Evolutionary conservation across 2,888 invertebrate species (phyloP).

Genomic region (Leucophenga montana): DNA sequence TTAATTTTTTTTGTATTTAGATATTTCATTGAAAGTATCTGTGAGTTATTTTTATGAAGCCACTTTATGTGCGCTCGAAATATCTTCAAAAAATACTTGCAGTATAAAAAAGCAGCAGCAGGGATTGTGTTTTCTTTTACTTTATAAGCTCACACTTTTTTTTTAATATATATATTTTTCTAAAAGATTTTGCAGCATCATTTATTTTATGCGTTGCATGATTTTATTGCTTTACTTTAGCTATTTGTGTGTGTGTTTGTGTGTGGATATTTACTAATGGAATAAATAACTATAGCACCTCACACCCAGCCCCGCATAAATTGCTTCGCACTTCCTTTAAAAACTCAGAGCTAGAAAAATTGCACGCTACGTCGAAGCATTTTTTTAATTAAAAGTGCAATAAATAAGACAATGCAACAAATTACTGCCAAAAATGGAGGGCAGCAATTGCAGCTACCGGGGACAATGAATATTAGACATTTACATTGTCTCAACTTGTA

Average conservation of each 20-base stretch:
- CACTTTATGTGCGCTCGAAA: conserved; percentile 45
- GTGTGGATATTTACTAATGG: too few species aligned
- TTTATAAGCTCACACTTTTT: too few species aligned
- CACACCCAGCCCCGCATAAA: background rate
- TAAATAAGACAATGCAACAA: conserved; percentile 26
- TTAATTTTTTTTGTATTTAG: conserved; percentile 24
- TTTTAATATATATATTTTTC: too few species aligned
- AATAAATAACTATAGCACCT: background rate
- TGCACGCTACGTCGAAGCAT: background rate
- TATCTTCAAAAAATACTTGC: conserved; percentile 15
- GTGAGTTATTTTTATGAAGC: conserved; percentile 63
- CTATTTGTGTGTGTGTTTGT: too few species aligned
- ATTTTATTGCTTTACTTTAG: too few species aligned
- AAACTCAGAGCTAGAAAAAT: conserved; percentile 14
- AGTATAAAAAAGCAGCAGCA: too few species aligned
- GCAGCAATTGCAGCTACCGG: background rate
- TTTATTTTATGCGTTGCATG: too few species aligned
- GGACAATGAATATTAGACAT: conserved; percentile 22
- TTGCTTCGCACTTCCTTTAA: background rate
- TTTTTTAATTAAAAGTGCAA: conserved; percentile 27
- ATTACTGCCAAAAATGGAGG: background rate
- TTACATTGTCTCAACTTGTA: conserved; percentile 23
- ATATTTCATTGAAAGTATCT: conserved; percentile 49
- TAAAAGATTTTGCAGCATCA: too few species aligned
- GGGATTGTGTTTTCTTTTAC: too few species aligned